A percentile compares a stretch with the other conserved stretches of the same genome.
phyloP scores from a whole-genome alignment of 2,797 vertebrate species.

The Hippopotamyrus pictus region DNA sequence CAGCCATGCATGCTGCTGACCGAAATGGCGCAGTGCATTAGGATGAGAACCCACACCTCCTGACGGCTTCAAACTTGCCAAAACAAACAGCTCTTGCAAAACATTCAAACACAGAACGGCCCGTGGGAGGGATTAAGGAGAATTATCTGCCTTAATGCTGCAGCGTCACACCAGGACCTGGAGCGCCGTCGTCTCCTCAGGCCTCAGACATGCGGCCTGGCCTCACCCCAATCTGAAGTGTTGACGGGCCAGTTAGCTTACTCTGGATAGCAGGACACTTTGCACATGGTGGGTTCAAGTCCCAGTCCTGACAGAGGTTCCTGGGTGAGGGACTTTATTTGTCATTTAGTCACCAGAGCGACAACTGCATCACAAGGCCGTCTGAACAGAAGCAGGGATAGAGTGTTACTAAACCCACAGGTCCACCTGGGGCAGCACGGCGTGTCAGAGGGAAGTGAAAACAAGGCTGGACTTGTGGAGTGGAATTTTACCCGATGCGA shows the following conservation, averaged over 20 bases:
- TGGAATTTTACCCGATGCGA: background rate
- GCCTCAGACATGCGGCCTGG: background rate
- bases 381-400: background rate
- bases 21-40: background rate
- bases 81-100: slow-evolving; percentile 24
- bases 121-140: slow-evolving; percentile 18
- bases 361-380: background rate
- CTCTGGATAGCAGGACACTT: background rate
- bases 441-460: background rate
- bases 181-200: background rate
- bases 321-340: background rate
- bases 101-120: background rate
- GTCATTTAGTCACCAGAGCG: background rate
- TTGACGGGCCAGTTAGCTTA: background rate
- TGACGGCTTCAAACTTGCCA: background rate
- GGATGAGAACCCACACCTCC: background rate
- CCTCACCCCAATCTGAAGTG: background rate
- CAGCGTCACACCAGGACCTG: background rate
- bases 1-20: background rate
- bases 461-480: background rate
- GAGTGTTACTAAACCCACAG: background rate
- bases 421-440: background rate
- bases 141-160: background rate
- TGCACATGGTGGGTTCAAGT: background rate
- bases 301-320: background rate